phyloP scores from a whole-genome alignment of 2,797 vertebrate species.

The Molothrus aeneus region DNA sequence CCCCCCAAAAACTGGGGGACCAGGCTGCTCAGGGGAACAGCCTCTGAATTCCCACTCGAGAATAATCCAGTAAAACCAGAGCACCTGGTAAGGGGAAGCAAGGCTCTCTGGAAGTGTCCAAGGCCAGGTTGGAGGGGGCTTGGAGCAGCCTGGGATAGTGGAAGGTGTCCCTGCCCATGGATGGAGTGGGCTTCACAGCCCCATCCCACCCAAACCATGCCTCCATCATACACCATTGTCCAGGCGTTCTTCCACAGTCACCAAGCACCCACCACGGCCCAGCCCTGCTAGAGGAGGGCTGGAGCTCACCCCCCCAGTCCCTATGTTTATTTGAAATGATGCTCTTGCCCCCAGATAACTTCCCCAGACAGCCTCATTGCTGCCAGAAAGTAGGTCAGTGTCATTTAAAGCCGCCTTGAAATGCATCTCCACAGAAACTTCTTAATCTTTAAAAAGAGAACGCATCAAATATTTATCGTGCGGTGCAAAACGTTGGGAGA shows the following conservation, averaged over 20 bases:
- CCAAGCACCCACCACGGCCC: background rate
- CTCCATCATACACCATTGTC: rapidly evolving
- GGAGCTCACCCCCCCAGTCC: background rate
- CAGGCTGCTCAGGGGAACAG: background rate
- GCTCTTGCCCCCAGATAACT: conserved; percentile 24
- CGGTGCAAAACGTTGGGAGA: background rate
- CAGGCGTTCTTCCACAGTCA: background rate
- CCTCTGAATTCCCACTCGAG: background rate
- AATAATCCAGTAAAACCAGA: background rate
- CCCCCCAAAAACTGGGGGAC: background rate
- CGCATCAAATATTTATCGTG: conserved; percentile 49
- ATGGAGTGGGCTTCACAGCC: background rate
- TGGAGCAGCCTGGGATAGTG: background rate
- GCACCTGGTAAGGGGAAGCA: background rate
- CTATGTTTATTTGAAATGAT: background rate
- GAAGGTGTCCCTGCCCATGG: background rate
- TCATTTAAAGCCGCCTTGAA: conserved; percentile 59
- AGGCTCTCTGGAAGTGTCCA: background rate
- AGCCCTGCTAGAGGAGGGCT: background rate
- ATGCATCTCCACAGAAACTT: conserved; percentile 52
- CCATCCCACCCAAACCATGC: background rate
- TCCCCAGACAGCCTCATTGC: background rate
- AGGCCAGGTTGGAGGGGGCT: rapidly evolving
- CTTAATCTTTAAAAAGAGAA: conserved; percentile 59
- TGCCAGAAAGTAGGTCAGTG: conserved; percentile 61